phyloP scores from a whole-genome alignment of 2,113 vertebrate genomes.

The zebrafish (Danio rerio) region DNA sequence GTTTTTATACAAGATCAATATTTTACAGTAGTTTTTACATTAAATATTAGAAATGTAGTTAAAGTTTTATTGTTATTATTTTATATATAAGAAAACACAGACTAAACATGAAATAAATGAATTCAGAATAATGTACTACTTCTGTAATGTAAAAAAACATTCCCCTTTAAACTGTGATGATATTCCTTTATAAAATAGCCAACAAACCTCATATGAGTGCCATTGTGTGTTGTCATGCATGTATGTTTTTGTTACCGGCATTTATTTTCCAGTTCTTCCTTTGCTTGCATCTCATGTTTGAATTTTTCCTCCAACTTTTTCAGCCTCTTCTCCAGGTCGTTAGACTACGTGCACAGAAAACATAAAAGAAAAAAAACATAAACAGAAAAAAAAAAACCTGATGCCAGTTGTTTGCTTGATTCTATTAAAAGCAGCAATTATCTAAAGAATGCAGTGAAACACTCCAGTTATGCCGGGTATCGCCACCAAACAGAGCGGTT shows the following conservation, averaged over 20 bases:
- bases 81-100: too few relatives aligned
- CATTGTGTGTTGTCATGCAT: not conserved
- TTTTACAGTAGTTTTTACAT: too few relatives aligned
- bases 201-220: not conserved
- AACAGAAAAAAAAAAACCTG: not conserved
- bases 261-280: conserved; percentile 92
- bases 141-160: too few relatives aligned
- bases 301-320: conserved; percentile 87
- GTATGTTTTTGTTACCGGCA: conserved; percentile 80
- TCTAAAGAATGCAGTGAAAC: conserved; percentile 23
- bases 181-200: conserved; percentile 79
- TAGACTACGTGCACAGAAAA: conserved; percentile 57
- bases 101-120: too few relatives aligned
- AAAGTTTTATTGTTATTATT: too few relatives aligned
- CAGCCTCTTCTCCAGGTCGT: conserved; percentile 87
- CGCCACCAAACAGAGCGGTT: not conserved
- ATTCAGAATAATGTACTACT: too few relatives aligned
- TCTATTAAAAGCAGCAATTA: conserved; percentile 15
- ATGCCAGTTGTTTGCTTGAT: not conserved
- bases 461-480: conserved; percentile 4
- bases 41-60: too few relatives aligned
- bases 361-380: not conserved
- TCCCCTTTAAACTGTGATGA: conserved; percentile 57
- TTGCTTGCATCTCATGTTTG: conserved; percentile 89
- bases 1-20: too few relatives aligned